Evolutionary conservation across 2,113 vertebrate species (phyloP).

Genomic region (Condylura cristata): DNA sequence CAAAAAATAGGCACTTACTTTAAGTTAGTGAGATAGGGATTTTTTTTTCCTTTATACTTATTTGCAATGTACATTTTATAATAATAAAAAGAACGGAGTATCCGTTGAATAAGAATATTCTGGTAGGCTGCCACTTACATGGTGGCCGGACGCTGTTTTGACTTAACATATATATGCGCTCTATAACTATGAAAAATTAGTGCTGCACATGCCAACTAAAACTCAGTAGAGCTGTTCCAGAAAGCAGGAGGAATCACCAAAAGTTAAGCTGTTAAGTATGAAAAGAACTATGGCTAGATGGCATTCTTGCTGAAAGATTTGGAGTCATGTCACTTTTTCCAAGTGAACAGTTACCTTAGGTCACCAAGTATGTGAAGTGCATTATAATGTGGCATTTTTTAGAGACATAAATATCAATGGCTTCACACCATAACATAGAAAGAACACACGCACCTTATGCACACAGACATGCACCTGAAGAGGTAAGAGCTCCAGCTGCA

Average conservation of each 20-base stretch:
- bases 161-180: neutral
- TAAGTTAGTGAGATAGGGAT: neutral
- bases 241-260: neutral
- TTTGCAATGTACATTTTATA: neutral
- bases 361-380: neutral
- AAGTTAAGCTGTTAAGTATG: neutral
- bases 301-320: neutral
- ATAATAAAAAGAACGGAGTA: neutral
- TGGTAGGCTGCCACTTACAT: neutral
- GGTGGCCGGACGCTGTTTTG: neutral
- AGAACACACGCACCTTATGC: neutral
- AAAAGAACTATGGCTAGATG: neutral
- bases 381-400: neutral
- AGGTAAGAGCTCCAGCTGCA: neutral
- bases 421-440: neutral
- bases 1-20: constrained; percentile 20
- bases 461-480: neutral
- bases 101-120: neutral
- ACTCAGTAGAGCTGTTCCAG: neutral
- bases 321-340: neutral
- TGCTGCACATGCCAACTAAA: neutral
- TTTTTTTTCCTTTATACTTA: constrained; percentile 6
- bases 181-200: constrained; percentile 7
- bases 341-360: neutral
- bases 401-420: neutral